These are phyloP conservation scores for Apamea crenata DNA, from an alignment of 2,888 invertebrate species.

Conservation along the genomic window DNA sequence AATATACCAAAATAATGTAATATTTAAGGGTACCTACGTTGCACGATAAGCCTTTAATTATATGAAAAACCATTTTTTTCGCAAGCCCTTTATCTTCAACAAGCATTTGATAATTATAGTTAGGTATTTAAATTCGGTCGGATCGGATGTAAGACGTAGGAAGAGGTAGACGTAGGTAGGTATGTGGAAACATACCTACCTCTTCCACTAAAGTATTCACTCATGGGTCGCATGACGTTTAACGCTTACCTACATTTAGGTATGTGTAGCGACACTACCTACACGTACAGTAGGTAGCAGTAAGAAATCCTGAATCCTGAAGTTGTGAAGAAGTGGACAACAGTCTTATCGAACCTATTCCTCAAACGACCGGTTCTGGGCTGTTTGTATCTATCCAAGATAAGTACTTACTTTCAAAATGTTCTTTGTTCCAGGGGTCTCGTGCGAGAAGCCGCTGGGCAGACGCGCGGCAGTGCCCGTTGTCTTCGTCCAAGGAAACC, in stretches of 20 bases:
- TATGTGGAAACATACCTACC: not conserved
- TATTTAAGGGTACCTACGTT: too few species aligned
- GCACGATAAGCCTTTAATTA: not conserved
- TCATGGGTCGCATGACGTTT: not conserved
- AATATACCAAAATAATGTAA: too few species aligned
- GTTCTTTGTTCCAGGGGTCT: constrained; percentile 71
- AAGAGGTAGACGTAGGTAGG: too few species aligned
- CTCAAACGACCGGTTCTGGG: not conserved
- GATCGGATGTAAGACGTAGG: not conserved
- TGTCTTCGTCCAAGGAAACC: constrained; percentile 94
- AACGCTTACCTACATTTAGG: too few species aligned
- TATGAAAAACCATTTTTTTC: not conserved
- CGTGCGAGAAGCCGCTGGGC: constrained; percentile 74
- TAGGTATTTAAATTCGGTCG: not conserved
- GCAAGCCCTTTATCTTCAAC: not conserved
- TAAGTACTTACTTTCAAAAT: not conserved
- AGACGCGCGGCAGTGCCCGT: constrained; percentile 92
- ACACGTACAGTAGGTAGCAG: not conserved
- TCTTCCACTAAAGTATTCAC: not conserved
- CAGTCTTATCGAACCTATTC: not conserved
- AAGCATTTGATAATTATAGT: not conserved
- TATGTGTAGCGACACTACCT: not conserved
- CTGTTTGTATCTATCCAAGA: not conserved
- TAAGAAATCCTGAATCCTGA: not conserved
- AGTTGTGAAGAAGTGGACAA: not conserved